A percentile compares a stretch with the other conserved stretches of the same genome.
phyloP scores from a whole-genome alignment of 23 tunicate species.

The Styela plicata region DNA sequence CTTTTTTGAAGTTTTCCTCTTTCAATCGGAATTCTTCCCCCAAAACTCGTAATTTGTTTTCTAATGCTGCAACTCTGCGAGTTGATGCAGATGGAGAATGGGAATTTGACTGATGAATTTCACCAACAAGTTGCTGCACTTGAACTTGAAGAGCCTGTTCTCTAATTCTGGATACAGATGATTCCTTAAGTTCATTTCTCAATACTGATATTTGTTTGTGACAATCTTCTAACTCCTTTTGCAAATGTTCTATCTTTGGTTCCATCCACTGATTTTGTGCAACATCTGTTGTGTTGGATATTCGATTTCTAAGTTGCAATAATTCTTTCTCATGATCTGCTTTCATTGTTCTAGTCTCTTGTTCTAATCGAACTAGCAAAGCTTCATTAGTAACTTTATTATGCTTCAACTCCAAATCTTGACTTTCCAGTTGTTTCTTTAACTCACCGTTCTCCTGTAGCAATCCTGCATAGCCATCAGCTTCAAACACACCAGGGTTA shows the following conservation, averaged over 20 bases:
- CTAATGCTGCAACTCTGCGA: conserved; percentile 12
- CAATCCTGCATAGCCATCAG: conserved; percentile 7
- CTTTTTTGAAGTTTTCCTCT: background rate
- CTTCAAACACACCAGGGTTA: conserved; percentile 23
- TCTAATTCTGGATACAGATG: conserved; percentile 3
- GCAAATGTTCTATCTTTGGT: background rate
- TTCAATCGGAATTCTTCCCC: conserved; percentile 14
- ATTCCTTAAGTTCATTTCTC: background rate
- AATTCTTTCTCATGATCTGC: background rate
- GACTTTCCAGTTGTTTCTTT: background rate
- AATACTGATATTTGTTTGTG: background rate
- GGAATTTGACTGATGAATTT: conserved; percentile 5
- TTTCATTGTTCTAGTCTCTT: conserved; percentile 12
- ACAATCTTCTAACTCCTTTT: conserved; percentile 12
- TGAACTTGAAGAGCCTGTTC: conserved; percentile 26
- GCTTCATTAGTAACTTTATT: conserved; percentile 13
- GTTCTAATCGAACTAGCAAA: conserved; percentile 4
- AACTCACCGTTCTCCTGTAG: conserved; percentile 9
- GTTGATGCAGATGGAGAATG: conserved; percentile 13
- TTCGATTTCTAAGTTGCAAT: background rate
- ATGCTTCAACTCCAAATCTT: conserved; percentile 15
- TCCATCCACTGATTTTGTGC: background rate
- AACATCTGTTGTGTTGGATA: background rate
- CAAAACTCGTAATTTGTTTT: conserved; percentile 17
- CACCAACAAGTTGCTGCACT: background rate